A percentile compares a stretch with the other conserved stretches of the same genome.
Conservation (phyloP, 2,797 vertebrate species). For the Borostomias antarcticus region DNA sequence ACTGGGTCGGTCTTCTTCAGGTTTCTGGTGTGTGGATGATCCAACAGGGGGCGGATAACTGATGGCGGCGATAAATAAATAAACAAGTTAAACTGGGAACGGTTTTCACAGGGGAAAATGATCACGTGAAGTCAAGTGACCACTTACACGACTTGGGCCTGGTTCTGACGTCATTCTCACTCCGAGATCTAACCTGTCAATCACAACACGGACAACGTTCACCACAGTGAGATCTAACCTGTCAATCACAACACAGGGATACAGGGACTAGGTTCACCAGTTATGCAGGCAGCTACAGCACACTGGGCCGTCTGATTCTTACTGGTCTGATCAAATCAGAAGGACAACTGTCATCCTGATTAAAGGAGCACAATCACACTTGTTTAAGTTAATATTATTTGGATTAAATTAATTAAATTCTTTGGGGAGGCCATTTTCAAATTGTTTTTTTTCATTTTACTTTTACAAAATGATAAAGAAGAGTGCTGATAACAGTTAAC, state of each 20-base stretch:
- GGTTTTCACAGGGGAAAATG: neutral
- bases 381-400: no score
- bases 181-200: conserved; percentile 59
- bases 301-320: no score
- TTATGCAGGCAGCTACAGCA: no score
- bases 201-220: neutral
- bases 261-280: no score
- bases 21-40: conserved; percentile 64
- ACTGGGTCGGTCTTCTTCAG: conserved; percentile 78
- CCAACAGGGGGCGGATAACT: conserved; percentile 78
- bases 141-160: conserved; percentile 79
- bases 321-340: no score
- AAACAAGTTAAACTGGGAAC: neutral
- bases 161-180: conserved; percentile 57
- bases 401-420: no score
- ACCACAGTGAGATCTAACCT: no score
- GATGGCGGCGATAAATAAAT: neutral
- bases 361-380: no score
- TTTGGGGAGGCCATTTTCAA: no score
- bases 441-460: neutral
- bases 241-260: no score
- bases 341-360: no score
- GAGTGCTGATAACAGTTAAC: no score
- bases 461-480: neutral
- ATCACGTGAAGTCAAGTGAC: neutral